A percentile compares a stretch with the other conserved stretches of the same genome.
Conservation (phyloP, 2,113 vertebrate species). For the Ceuthmochares aereus region DNA sequence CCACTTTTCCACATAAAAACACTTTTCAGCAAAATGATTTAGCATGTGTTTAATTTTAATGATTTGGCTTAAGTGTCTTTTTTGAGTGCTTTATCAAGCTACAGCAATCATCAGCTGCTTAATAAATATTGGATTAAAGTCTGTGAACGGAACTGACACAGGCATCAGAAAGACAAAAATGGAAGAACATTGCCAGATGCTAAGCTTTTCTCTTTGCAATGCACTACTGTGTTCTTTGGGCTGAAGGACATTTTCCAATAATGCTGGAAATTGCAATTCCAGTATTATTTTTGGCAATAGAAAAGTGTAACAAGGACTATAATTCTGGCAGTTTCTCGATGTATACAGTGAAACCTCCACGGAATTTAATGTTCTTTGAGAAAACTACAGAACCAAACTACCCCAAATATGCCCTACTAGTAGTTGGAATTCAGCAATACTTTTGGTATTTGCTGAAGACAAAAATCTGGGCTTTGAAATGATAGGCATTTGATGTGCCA, state of each 20-base stretch:
- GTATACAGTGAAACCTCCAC: background rate
- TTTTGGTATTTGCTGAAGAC: background rate
- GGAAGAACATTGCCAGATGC: background rate
- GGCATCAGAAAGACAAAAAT: background rate
- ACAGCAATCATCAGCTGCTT: slow-evolving; percentile 55
- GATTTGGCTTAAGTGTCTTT: background rate
- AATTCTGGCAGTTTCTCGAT: background rate
- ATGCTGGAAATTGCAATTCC: background rate
- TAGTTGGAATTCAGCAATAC: background rate
- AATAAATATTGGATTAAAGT: slow-evolving; percentile 67
- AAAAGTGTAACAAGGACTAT: background rate
- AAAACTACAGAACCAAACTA: background rate
- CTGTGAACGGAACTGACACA: slow-evolving; percentile 10
- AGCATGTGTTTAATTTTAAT: slow-evolving; percentile 33
- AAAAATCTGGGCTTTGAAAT: background rate
- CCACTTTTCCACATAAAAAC: background rate
- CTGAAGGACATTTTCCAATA: background rate
- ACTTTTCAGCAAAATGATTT: slow-evolving; percentile 17
- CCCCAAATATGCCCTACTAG: background rate
- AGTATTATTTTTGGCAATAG: slow-evolving; percentile 10
- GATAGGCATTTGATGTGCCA: background rate
- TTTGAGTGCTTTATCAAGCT: slow-evolving; percentile 49
- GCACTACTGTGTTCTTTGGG: background rate
- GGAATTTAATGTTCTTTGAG: background rate
- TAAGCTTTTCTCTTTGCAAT: background rate